Conservation (phyloP, 2,888 invertebrate genomes). For the Podotricha telesiphe region DNA sequence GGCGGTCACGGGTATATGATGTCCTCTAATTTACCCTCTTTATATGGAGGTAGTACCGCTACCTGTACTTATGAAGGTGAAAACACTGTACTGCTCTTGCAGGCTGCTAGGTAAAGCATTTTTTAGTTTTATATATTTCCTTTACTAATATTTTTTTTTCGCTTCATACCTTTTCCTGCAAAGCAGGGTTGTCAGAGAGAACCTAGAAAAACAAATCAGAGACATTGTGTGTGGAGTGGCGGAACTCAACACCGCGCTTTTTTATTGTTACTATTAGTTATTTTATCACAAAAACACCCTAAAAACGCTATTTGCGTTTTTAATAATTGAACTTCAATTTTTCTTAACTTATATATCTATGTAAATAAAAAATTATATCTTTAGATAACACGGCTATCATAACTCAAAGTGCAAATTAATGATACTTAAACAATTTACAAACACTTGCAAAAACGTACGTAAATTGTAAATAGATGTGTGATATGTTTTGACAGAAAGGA, state of each 20-base stretch:
- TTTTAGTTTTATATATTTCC: neutral
- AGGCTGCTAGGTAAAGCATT: conserved; percentile 87
- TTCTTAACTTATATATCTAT: neutral
- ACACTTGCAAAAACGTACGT: neutral
- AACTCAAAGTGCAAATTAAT: neutral
- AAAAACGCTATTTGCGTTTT: no score
- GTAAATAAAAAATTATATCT: neutral
- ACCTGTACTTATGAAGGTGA: conserved; percentile 98
- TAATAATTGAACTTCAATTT: no score
- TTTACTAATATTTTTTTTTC: no score
- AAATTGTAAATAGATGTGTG: neutral
- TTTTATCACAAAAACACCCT: no score
- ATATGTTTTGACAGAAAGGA: no score
- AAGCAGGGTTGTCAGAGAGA: no score
- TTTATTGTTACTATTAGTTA: no score
- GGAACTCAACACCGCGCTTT: no score
- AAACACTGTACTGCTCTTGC: conserved; percentile 95
- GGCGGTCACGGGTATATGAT: conserved; percentile 98
- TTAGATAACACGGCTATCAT: neutral
- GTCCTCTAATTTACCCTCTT: conserved; percentile 92
- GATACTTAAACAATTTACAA: neutral
- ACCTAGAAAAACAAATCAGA: no score
- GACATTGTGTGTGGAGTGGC: no score
- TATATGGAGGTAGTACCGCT: conserved; percentile 92
- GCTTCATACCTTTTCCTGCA: no score